These are phyloP conservation scores for Poeciliopsis gracilis DNA, from an alignment of 2,797 vertebrate genomes.

Conservation along the genomic window DNA sequence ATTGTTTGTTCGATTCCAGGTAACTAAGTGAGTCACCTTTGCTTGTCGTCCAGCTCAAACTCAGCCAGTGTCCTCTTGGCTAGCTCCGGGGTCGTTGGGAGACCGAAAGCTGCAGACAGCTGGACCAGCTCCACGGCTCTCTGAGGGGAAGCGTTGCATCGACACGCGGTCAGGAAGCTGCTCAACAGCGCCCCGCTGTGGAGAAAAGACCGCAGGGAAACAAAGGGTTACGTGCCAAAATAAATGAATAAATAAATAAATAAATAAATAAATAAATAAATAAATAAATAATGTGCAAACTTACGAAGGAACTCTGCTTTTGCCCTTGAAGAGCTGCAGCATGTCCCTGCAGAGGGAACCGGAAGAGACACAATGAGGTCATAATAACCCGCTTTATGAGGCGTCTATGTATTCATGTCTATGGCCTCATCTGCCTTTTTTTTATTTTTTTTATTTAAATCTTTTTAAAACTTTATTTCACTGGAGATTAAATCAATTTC, in stretches of 20 bases:
- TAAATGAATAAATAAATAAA: background rate
- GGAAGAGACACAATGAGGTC: background rate
- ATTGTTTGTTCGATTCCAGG: background rate
- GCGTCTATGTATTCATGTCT: no score
- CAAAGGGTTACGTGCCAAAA: background rate
- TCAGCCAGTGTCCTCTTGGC: slow-evolving; percentile 70
- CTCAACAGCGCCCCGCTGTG: slow-evolving; percentile 81
- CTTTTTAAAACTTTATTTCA: no score
- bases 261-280: background rate
- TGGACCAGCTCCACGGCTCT: slow-evolving; percentile 86
- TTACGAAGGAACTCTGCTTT: slow-evolving; percentile 88
- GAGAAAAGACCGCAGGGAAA: slow-evolving; percentile 7
- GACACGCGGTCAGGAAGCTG: slow-evolving; percentile 81
- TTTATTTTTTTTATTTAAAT: no score
- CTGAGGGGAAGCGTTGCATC: slow-evolving; percentile 46
- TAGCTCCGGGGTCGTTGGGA: slow-evolving; percentile 77
- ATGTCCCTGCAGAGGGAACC: slow-evolving; percentile 80
- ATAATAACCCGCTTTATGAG: background rate
- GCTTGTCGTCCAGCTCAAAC: slow-evolving; percentile 84
- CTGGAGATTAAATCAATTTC: no score
- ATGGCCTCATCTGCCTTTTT: no score
- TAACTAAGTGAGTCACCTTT: slow-evolving; percentile 80
- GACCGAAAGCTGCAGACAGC: slow-evolving; percentile 83
- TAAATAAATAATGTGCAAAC: slow-evolving; percentile 38
- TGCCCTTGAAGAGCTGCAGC: slow-evolving; percentile 83